Percentiles rank a stretch among this genome's conserved stretches.
Evolutionary conservation across 2,888 invertebrate species (phyloP).

Genomic region (Dryococelus australis): DNA sequence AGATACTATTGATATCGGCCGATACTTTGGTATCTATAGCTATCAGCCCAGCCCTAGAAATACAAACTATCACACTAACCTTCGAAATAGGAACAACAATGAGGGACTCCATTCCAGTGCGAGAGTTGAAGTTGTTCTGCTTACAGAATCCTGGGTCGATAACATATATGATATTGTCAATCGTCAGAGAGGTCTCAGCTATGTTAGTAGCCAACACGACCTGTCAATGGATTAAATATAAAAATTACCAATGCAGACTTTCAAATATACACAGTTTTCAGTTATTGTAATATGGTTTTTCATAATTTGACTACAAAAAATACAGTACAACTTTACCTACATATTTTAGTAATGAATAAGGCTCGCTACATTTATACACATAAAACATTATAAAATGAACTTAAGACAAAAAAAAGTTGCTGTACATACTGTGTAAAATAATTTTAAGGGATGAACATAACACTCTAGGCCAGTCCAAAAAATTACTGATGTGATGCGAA

Average conservation of each 20-base stretch:
- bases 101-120: constrained; percentile 98
- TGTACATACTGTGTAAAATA: too few species aligned
- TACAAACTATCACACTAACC: constrained; percentile 50
- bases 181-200: constrained; percentile 98
- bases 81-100: constrained; percentile 99
- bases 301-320: background rate
- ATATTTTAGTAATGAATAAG: too few species aligned
- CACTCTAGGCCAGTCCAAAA: too few species aligned
- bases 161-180: constrained; percentile 98
- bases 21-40: too few species aligned
- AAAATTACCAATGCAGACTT: too few species aligned
- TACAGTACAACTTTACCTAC: background rate
- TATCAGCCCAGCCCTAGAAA: too few species aligned
- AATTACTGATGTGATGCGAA: too few species aligned
- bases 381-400: too few species aligned
- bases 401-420: too few species aligned
- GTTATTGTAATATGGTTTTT: constrained; percentile 31
- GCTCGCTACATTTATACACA: too few species aligned
- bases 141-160: constrained; percentile 99
- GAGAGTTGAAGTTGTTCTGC: constrained; percentile 97
- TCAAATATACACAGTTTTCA: background rate
- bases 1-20: too few species aligned
- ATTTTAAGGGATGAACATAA: too few species aligned
- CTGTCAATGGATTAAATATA: constrained; percentile 52
- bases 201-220: constrained; percentile 98